A percentile compares a stretch with the other conserved stretches of the same genome.
phyloP scores from a whole-genome alignment of 2,888 invertebrate species.

The Eubasilissa splendida region DNA sequence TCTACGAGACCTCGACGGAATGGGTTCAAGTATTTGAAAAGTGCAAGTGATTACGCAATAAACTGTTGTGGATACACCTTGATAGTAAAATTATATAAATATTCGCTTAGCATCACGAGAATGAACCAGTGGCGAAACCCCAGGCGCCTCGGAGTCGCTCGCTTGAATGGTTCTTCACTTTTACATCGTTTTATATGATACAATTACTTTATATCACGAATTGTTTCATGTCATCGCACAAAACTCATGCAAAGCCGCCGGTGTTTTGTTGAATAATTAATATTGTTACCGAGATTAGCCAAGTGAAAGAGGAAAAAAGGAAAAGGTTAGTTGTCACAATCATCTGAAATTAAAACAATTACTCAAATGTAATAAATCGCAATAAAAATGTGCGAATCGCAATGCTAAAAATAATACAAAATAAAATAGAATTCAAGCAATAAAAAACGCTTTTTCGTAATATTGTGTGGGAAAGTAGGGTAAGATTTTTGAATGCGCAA shows the following conservation, averaged over 20 bases:
- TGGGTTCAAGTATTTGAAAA: constrained; percentile 9
- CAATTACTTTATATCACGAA: constrained; percentile 43
- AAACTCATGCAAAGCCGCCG: not conserved
- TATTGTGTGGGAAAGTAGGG: too few relatives aligned
- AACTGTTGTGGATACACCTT: constrained; percentile 23
- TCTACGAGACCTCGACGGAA: not conserved
- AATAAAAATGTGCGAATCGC: too few relatives aligned
- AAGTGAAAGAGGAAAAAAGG: constrained; percentile 7
- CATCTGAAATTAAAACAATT: constrained; percentile 3
- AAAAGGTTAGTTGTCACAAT: constrained; percentile 7
- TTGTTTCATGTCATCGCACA: constrained; percentile 39
- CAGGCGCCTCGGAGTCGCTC: constrained; percentile 37
- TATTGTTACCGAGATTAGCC: constrained; percentile 16
- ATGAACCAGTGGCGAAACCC: constrained; percentile 20
- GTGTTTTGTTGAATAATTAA: constrained; percentile 14
- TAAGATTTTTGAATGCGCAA: not conserved
- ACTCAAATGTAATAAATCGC: not conserved
- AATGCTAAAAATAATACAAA: not conserved
- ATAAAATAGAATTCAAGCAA: not conserved
- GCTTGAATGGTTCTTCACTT: constrained; percentile 33
- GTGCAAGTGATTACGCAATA: constrained; percentile 28
- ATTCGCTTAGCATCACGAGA: constrained; percentile 17
- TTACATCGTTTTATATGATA: constrained; percentile 30
- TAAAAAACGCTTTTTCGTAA: not conserved
- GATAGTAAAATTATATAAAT: constrained; percentile 32